phyloP scores from a whole-genome alignment of 2,888 invertebrate species.

The Melanargia galathea region DNA sequence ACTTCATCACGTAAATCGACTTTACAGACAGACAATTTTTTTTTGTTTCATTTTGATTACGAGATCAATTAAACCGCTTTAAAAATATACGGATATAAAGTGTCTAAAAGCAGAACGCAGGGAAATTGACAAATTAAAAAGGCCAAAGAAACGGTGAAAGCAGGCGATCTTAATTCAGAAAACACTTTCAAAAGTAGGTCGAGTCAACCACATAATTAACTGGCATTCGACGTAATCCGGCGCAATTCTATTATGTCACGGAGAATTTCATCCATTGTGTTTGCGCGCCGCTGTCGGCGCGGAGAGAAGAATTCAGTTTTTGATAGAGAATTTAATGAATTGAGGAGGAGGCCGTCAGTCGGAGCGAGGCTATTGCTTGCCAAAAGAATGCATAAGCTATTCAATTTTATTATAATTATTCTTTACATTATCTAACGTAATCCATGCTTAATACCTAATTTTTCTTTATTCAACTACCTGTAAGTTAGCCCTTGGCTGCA shows the following conservation, averaged over 20 bases:
- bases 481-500: no score
- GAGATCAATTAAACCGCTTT: background rate
- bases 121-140: slow-evolving; percentile 15
- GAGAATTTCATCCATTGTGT: slow-evolving; percentile 19
- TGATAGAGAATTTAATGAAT: slow-evolving; percentile 21
- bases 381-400: background rate
- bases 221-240: slow-evolving; percentile 22
- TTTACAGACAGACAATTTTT: no score
- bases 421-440: no score
- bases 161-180: slow-evolving; percentile 14
- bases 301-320: slow-evolving; percentile 6
- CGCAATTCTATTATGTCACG: slow-evolving; percentile 21
- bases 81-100: slow-evolving; percentile 4
- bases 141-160: slow-evolving; percentile 11
- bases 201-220: slow-evolving; percentile 23
- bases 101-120: background rate
- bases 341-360: slow-evolving; percentile 2
- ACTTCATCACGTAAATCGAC: no score
- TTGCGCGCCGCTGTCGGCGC: slow-evolving; percentile 5
- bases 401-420: no score
- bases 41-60: background rate
- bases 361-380: background rate
- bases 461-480: no score
- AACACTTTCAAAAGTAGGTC: slow-evolving; percentile 23
- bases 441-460: no score